A percentile compares a stretch with the other conserved stretches of the same genome.
phyloP scores from a whole-genome alignment of 2,888 invertebrate genomes.

The Dryomyza anilis region DNA sequence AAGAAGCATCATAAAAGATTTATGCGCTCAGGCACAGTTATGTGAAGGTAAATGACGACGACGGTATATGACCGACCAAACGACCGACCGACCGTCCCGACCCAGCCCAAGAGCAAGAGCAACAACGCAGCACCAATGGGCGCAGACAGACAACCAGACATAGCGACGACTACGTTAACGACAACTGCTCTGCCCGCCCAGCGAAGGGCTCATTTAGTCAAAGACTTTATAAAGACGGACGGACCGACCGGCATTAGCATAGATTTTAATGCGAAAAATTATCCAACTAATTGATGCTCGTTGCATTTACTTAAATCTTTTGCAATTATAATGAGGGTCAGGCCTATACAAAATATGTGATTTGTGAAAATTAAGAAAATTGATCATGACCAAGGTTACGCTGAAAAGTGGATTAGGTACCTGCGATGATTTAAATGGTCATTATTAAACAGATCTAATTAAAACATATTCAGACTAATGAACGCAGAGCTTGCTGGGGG shows the following conservation, averaged over 20 bases:
- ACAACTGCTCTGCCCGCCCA: background rate
- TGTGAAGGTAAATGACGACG: background rate
- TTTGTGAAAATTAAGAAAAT: no score
- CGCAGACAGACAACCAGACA: background rate
- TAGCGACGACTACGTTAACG: background rate
- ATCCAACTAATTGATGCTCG: background rate
- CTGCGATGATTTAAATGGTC: no score
- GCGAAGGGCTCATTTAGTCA: no score
- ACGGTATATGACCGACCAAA: background rate
- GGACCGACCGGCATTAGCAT: background rate
- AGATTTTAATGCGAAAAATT: background rate
- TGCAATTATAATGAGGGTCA: background rate
- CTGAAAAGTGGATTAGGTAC: no score
- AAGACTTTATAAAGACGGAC: background rate
- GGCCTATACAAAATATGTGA: no score
- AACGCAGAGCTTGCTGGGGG: no score
- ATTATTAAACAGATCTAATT: no score
- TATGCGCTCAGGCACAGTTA: background rate
- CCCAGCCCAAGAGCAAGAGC: slow-evolving; percentile 7
- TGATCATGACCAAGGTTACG: no score
- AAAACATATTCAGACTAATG: no score
- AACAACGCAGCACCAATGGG: background rate
- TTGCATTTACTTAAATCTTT: background rate
- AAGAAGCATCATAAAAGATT: background rate
- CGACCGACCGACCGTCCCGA: background rate